Base-by-base conservation (phyloP, 1,140 invertebrate genomes). In the Steinernema khuongi region DNA sequence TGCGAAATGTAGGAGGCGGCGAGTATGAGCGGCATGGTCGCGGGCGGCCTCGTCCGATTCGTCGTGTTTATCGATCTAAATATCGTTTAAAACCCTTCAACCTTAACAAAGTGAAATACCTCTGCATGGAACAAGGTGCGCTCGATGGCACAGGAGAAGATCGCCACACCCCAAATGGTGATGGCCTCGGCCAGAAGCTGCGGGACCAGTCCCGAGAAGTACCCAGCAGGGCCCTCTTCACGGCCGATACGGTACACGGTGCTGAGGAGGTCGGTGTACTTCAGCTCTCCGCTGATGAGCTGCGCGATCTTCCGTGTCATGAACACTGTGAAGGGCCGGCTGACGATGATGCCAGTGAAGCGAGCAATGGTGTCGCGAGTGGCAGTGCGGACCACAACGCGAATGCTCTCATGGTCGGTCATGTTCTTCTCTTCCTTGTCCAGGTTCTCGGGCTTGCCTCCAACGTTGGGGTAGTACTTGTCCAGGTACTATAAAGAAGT, bases 291-390 rank as follows among this genome's bases (percentile, higher is more conserved):
- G 14, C 82, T 82, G 50, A 84, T 82, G 18, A 81, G 44, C 75
- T 84, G 82, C 31, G 82, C 82, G 29, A 84, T 79, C 75, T 85
- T 79, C 33, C 82, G 83, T 18, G 81, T 71, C 75, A 83, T 78
- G n/a, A 82, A 29, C 0, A 84, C 82, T 81, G 72, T 75, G 66
- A 82, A 81, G 36, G 82, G 79, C 29, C 77, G 50, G 18, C 67
- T 44, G 36, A 72, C 69, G 69, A 81, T 72, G 26, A 75, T 70
- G 0, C 73, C 80, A 31, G 82, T 44, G 29, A 67, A 29, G 19
- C 67, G 50, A n/a, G 73, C 43, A 50, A 82, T 68, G 1, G 79
- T 44, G 17, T 79, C 79, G 28, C 82, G 74, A 30, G 84, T 80
- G 1, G 77, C 83, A 18, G 31, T 22, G 22, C 83, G 72, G 18